Conservation (phyloP, 2,888 invertebrate genomes). For the Elmis aenea region DNA sequence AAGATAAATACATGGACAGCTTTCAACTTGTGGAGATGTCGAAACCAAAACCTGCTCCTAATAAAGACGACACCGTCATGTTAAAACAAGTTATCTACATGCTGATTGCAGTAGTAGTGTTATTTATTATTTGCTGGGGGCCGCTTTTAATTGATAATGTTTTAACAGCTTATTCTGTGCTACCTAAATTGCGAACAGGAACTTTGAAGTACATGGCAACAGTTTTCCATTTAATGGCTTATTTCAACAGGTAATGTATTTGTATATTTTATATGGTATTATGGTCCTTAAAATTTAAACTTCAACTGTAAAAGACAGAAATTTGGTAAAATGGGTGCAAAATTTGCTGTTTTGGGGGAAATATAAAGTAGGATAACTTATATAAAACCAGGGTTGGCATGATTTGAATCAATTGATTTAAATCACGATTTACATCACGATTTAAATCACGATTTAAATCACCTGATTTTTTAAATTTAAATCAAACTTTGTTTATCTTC, state of each 20-base stretch:
- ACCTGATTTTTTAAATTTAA: too few species aligned
- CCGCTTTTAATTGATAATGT: slow-evolving; percentile 62
- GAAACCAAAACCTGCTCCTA: slow-evolving; percentile 8
- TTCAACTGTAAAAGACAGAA: too few species aligned
- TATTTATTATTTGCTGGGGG: slow-evolving; percentile 66
- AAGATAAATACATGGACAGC: slow-evolving; percentile 19
- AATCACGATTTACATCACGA: too few species aligned
- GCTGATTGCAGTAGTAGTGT: slow-evolving; percentile 63
- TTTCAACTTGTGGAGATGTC: slow-evolving; percentile 20
- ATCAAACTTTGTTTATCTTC: too few species aligned
- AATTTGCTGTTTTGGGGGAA: too few species aligned
- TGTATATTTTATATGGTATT: too few species aligned
- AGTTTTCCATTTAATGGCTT: slow-evolving; percentile 61
- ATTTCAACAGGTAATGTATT: slow-evolving; percentile 64
- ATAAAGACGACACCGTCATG: slow-evolving; percentile 34
- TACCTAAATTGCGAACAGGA: slow-evolving; percentile 51
- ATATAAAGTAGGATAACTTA: background rate
- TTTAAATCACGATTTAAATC: too few species aligned
- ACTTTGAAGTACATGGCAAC: slow-evolving; percentile 56
- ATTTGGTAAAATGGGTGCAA: too few species aligned
- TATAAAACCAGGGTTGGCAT: too few species aligned
- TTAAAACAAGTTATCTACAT: slow-evolving; percentile 65
- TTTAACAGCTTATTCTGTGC: slow-evolving; percentile 55
- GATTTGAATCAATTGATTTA: too few species aligned
- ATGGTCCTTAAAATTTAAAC: too few species aligned